Conservation (phyloP, 1,140 invertebrate species). For the Philaenus spumarius region DNA sequence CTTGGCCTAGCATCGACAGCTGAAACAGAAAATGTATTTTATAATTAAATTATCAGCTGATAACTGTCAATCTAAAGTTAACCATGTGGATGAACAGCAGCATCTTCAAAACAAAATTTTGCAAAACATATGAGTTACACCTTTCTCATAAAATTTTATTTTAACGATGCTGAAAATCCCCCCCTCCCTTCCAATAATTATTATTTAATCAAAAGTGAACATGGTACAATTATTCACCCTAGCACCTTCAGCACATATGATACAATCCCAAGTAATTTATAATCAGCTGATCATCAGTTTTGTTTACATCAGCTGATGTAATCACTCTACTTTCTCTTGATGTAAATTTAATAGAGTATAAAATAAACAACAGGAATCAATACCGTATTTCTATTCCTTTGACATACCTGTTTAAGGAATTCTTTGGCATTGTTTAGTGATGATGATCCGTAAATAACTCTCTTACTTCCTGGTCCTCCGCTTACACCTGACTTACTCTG, state of each 20-base stretch:
- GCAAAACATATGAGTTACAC: background rate
- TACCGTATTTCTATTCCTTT: background rate
- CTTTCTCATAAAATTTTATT: background rate
- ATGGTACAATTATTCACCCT: background rate
- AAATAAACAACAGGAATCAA: too few relatives aligned
- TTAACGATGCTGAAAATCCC: too few relatives aligned
- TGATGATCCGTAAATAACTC: constrained; percentile 91
- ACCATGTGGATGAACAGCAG: too few relatives aligned
- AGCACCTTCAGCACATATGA: background rate
- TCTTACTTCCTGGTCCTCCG: constrained; percentile 31
- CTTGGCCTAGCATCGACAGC: constrained; percentile 24
- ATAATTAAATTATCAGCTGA: background rate
- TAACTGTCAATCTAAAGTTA: too few relatives aligned
- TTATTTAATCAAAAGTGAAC: background rate
- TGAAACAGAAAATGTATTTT: constrained; percentile 4
- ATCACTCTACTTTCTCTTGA: too few relatives aligned
- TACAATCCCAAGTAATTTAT: background rate
- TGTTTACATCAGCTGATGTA: too few relatives aligned
- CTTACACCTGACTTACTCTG: constrained; percentile 25
- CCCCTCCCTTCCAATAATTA: background rate
- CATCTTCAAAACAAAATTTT: background rate
- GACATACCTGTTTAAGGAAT: constrained; percentile 79
- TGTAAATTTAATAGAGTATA: too few relatives aligned
- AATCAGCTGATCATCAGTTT: background rate
- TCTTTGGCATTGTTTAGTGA: constrained; percentile 87